Conservation (phyloP, 2,888 invertebrate genomes). For the Sturmia bella region DNA sequence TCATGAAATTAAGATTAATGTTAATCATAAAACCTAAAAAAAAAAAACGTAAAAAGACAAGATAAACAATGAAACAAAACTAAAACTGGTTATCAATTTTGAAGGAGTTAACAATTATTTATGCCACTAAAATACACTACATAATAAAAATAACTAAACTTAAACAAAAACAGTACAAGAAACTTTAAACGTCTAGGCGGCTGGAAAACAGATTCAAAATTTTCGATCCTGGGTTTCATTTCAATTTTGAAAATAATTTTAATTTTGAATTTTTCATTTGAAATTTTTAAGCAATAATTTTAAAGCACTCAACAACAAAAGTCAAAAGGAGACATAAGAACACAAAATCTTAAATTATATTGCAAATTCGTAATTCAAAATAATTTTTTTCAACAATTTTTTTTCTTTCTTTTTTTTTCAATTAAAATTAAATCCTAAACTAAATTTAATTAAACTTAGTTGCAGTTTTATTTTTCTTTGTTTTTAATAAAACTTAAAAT, state of each 20-base stretch:
- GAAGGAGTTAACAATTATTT: slow-evolving; percentile 51
- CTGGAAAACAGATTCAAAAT: too few relatives aligned
- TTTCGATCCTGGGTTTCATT: too few relatives aligned
- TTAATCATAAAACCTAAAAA: slow-evolving; percentile 21
- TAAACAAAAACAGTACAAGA: slow-evolving; percentile 13
- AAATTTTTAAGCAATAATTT: neutral
- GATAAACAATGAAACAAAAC: slow-evolving; percentile 35
- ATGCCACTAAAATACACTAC: slow-evolving; percentile 27
- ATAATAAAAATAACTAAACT: slow-evolving; percentile 46
- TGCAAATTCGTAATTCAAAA: slow-evolving; percentile 5
- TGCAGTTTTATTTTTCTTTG: too few relatives aligned
- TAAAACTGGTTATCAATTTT: slow-evolving; percentile 9
- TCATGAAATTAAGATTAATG: slow-evolving; percentile 32
- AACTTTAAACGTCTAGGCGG: neutral
- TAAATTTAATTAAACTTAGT: slow-evolving; percentile 8
- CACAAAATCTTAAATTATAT: slow-evolving; percentile 13
- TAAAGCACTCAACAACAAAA: neutral
- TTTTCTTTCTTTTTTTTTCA: neutral
- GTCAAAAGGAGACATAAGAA: neutral
- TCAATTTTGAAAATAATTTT: neutral
- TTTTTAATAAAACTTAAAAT: slow-evolving; percentile 20
- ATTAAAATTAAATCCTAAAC: slow-evolving; percentile 13
- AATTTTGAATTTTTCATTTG: too few relatives aligned
- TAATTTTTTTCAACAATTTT: neutral
- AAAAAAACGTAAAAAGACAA: slow-evolving; percentile 20